phyloP scores from a whole-genome alignment of 1,140 invertebrate genomes.

The Papilio xuthus region DNA sequence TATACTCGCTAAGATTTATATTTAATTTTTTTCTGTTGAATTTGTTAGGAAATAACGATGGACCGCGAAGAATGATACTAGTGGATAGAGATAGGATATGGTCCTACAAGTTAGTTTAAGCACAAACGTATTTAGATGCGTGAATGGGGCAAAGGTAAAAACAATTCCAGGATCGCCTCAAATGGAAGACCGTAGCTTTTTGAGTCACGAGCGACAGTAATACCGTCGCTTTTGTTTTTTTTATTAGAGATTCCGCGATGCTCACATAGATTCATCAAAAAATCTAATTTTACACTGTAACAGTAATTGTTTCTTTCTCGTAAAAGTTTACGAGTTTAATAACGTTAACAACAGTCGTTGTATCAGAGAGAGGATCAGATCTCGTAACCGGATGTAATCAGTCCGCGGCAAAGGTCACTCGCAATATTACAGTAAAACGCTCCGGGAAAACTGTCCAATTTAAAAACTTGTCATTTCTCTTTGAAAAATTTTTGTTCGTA shows the following conservation, averaged over 20 bases:
- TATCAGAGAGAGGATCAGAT: neutral
- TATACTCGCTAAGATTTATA: neutral
- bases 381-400: conserved; percentile 9
- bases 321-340: conserved; percentile 15
- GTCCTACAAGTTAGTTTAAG: no score
- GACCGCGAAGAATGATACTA: no score
- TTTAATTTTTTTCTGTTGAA: neutral
- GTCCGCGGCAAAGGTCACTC: neutral
- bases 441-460: neutral
- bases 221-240: no score
- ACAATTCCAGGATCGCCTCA: no score
- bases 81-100: no score
- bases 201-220: no score
- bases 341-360: neutral
- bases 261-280: neutral
- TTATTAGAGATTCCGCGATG: no score
- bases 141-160: no score
- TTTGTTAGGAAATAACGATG: no score
- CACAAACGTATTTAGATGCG: no score
- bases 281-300: neutral
- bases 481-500: neutral
- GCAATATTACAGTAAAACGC: neutral
- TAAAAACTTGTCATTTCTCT: conserved; percentile 9
- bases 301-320: conserved; percentile 3
- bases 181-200: no score